Evolutionary conservation across 2,888 invertebrate species (phyloP), one percentile per base, ranked within the genome.

Genomic region (Drosophila atroscutellata): DNA sequence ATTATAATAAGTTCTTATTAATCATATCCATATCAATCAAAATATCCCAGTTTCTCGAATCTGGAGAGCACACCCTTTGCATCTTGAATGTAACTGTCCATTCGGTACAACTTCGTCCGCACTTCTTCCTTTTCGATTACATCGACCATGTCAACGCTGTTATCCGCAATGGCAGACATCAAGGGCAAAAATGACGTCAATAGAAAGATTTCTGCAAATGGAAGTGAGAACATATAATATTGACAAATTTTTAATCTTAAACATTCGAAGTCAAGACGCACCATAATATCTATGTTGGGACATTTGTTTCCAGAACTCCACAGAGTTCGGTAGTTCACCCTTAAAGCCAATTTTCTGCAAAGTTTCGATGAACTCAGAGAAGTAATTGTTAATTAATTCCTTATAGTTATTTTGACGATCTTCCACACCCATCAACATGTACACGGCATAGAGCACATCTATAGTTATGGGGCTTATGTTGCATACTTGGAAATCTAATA

Each of bases 361-460:
- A 2, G 90, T 81, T 1, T 65, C 64, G 1, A 63, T 30, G 34
- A 91, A 87, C 13, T 65, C 66, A 0, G 60, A 55, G 28, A 89
- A 90, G 52, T 90, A 90, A 32, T 51, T 51, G 2, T 65, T 34
- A 5, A 75, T 5, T 0, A 75, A 11, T 30, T 75, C 42, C 9
- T 70, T 45, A 18, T 34, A 7, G 13, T 60, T 52, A 15, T 61
- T 36, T 8, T 5, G 49, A 2, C 90, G 87, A 32, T 73, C 68
- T 7, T 89, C 77, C 0, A 67, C 30, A 18, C 71, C 52, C 72
- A 90, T 50, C 8, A 91, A 28, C 84, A 90, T 64, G 32, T 81
- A 89, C 1, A 81, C 68, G 15, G 88, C 65, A 54, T 86, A 83
- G 1, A 81, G 71, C 2, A 89, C 0, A 69, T 90, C 90, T 11